Evolutionary conservation across 2,113 vertebrate species (phyloP).

Genomic region (Calyptommatus sinebrachiatus): DNA sequence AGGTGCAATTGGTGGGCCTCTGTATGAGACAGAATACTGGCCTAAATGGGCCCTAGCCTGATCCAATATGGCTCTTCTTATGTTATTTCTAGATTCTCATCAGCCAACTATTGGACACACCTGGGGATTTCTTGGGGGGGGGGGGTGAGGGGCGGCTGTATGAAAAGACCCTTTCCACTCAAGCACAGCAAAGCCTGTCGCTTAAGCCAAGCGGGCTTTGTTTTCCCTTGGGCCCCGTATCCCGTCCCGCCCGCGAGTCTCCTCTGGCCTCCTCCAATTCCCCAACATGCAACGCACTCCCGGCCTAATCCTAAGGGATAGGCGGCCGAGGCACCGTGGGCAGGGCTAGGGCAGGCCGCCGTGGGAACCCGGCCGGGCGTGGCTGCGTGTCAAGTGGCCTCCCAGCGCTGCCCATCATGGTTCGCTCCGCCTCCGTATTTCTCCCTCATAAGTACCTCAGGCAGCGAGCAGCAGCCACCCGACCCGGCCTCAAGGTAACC

Average conservation of each 20-base stretch:
- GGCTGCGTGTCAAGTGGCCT: not conserved
- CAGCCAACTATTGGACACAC: no score
- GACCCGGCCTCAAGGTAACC: no score
- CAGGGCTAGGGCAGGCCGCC: not conserved
- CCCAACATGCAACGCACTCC: conserved; percentile 11
- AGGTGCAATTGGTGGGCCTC: no score
- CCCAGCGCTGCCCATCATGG: not conserved
- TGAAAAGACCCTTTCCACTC: no score
- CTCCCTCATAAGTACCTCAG: conserved; percentile 4
- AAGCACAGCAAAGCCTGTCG: no score
- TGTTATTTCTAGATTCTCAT: no score
- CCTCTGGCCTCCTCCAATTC: not conserved
- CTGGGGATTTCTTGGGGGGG: no score
- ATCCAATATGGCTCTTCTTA: no score
- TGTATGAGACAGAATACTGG: no score
- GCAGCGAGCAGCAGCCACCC: not conserved
- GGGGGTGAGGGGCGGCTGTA: no score
- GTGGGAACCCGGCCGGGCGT: not conserved
- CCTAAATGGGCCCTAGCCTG: no score
- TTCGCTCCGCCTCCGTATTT: not conserved
- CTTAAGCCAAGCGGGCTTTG: no score
- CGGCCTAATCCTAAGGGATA: accelerated
- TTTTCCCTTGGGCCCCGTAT: accelerated
- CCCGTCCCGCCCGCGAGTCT: accelerated
- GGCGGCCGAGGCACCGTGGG: accelerated